These are phyloP conservation scores for Heterochromis multidens DNA, from an alignment of 2,113 vertebrate species.

Conservation along the genomic window DNA sequence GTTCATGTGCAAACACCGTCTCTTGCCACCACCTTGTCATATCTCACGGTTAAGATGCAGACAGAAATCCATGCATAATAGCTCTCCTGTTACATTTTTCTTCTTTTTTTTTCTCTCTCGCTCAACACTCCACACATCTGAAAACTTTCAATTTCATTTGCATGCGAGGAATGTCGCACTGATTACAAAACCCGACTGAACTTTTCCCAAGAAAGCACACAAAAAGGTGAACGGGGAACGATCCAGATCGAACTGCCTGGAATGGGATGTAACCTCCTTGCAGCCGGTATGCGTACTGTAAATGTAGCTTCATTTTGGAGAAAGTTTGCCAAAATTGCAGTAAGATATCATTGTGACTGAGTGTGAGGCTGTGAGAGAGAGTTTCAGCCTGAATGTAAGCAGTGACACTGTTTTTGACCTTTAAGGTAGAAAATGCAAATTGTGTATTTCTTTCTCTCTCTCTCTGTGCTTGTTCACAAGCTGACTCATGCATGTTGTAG, in stretches of 20 bases:
- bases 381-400: background rate
- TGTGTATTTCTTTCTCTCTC: background rate
- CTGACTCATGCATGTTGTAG: background rate
- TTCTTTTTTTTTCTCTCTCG: background rate
- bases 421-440: conserved; percentile 38
- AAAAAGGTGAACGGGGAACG: background rate
- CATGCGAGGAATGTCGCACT: conserved; percentile 9
- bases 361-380: background rate
- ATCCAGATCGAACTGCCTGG: background rate
- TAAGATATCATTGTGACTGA: background rate
- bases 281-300: background rate
- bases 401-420: conserved; percentile 36
- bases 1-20: conserved; percentile 30
- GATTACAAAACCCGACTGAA: conserved; percentile 16
- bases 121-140: background rate
- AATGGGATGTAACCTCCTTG: conserved; percentile 20
- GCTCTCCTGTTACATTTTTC: background rate
- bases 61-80: conserved; percentile 19
- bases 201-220: background rate
- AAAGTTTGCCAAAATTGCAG: background rate
- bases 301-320: background rate
- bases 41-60: background rate
- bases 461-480: background rate
- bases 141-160: conserved; percentile 7
- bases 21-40: background rate